Percentiles rank a stretch among this genome's conserved stretches.
Conservation (phyloP, 2,113 vertebrate species). For the Sinocyclocheilus grahami region DNA sequence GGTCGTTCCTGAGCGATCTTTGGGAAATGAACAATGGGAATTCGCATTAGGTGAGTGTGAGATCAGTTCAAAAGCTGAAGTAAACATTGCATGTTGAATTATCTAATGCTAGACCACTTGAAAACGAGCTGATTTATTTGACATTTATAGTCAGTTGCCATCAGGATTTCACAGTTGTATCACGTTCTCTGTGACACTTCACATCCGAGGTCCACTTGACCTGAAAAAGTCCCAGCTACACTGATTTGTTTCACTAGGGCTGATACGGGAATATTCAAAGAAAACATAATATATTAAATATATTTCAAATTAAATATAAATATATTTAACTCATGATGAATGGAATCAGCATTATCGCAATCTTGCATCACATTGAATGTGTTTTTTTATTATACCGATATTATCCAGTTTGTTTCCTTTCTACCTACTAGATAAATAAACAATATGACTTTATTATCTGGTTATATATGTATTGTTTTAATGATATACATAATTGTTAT, state of each 20-base stretch:
- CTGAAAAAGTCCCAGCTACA: background rate
- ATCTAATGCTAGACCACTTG: background rate
- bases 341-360: too few species aligned
- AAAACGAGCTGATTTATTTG: background rate
- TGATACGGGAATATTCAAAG: background rate
- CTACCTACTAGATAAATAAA: background rate
- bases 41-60: slow-evolving; percentile 89
- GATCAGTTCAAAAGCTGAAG: background rate
- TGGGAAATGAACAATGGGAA: slow-evolving; percentile 99
- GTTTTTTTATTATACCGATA: background rate
- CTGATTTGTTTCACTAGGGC: background rate
- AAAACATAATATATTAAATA: background rate
- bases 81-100: background rate
- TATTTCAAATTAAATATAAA: too few species aligned
- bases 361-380: background rate
- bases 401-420: background rate
- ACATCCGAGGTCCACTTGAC: background rate
- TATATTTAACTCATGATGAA: background rate
- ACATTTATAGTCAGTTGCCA: background rate
- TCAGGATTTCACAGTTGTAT: background rate
- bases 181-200: background rate
- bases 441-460: background rate
- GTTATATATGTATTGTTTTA: background rate
- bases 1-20: slow-evolving; percentile 98
- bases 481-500: background rate